Conservation (phyloP, 2,888 invertebrate genomes). For the Calliphora vomitoria region DNA sequence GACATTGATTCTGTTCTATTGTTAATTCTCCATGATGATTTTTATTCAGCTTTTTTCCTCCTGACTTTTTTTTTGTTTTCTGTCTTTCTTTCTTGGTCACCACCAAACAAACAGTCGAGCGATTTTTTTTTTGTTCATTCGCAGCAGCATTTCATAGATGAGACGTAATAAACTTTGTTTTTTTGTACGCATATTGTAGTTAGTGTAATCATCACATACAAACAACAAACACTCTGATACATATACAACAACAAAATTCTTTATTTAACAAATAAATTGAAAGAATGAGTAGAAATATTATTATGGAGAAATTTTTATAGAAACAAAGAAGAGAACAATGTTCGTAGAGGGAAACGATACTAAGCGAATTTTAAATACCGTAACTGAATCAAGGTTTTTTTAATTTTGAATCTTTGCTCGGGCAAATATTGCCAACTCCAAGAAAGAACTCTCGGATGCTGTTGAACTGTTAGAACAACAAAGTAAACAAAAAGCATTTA, state of each 20-base stretch:
- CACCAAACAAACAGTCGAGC: conserved; percentile 5
- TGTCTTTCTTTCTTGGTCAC: conserved; percentile 30
- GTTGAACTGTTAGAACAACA: too few species aligned
- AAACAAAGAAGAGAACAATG: conserved; percentile 26
- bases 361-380: neutral
- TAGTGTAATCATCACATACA: neutral
- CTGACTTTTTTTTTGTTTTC: too few species aligned
- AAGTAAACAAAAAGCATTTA: too few species aligned
- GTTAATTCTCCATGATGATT: conserved; percentile 63
- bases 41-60: conserved; percentile 36
- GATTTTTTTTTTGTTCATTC: neutral
- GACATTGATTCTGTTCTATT: conserved; percentile 51
- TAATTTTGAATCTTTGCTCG: neutral
- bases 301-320: conserved; percentile 26
- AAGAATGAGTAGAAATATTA: conserved; percentile 2
- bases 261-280: neutral
- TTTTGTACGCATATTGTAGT: neutral
- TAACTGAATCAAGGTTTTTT: neutral
- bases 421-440: too few species aligned
- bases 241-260: conserved; percentile 1
- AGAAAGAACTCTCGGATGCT: too few species aligned
- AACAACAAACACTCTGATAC: neutral
- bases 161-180: conserved; percentile 60
- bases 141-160: conserved; percentile 41
- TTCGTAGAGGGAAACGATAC: neutral